Evolutionary conservation across 2,797 vertebrate genomes (phyloP).

Genomic region (Synaphobranchus kaupii): DNA sequence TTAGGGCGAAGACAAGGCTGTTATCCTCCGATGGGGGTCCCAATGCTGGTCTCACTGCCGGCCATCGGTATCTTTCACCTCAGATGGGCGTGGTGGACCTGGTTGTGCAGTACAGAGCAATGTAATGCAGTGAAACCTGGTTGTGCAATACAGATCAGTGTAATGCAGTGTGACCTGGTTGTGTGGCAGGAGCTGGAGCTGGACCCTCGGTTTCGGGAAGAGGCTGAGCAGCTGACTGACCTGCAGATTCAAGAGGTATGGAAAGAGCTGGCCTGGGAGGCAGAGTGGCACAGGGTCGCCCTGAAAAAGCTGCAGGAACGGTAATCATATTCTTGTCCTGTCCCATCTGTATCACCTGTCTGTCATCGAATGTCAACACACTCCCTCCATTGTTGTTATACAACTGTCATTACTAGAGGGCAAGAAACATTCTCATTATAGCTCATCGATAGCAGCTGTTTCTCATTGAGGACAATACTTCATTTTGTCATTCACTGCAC

Average conservation of each 20-base stretch:
- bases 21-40: too few relatives aligned
- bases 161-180: conserved; percentile 41
- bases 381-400: neutral
- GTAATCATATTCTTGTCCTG: conserved; percentile 54
- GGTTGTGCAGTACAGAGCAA: neutral
- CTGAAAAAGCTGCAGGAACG: conserved; percentile 79
- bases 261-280: conserved; percentile 83
- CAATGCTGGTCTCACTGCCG: too few relatives aligned
- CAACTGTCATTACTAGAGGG: neutral
- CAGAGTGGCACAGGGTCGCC: conserved; percentile 72
- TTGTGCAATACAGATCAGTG: neutral
- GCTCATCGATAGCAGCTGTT: too few relatives aligned
- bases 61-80: too few relatives aligned
- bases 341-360: conserved; percentile 13
- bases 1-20: too few relatives aligned
- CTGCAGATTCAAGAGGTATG: conserved; percentile 70
- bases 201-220: conserved; percentile 74
- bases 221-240: conserved; percentile 68
- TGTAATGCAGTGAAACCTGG: neutral
- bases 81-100: too few relatives aligned
- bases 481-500: too few relatives aligned
- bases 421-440: too few relatives aligned
- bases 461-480: too few relatives aligned
- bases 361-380: neutral
- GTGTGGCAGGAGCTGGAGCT: conserved; percentile 79